A percentile compares a stretch with the other conserved stretches of the same genome.
Evolutionary conservation across 2,888 invertebrate genomes (phyloP).

Genomic region (Alviniconcha strummeri): DNA sequence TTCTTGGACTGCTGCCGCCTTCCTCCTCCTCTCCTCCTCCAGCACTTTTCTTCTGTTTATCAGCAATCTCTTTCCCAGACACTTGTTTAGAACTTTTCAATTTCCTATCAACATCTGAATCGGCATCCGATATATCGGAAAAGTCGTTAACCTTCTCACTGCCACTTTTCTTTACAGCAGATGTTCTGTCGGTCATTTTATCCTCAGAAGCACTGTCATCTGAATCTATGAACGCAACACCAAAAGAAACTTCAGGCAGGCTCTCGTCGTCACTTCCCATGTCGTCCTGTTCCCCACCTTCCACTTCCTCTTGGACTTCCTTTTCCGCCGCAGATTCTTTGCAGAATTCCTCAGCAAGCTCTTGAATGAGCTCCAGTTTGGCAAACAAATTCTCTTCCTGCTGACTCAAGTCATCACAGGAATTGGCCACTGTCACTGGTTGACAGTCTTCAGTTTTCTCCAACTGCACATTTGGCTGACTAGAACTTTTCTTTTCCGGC

Average conservation of each 20-base stretch:
- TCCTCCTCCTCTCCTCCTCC: slow-evolving; percentile 6
- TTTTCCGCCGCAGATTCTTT: slow-evolving; percentile 30
- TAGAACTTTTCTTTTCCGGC: too few species aligned
- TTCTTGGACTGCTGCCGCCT: not conserved
- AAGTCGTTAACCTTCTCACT: not conserved
- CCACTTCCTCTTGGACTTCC: not conserved
- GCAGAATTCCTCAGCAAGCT: slow-evolving; percentile 44
- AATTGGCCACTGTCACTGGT: too few species aligned
- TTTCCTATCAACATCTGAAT: not conserved
- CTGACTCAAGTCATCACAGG: slow-evolving; percentile 15
- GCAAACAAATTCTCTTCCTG: slow-evolving; percentile 43
- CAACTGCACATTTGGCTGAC: not conserved
- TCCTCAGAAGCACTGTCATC: not conserved
- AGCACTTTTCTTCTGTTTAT: not conserved
- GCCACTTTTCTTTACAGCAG: not conserved
- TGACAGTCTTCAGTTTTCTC: not conserved
- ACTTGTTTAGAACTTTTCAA: not conserved
- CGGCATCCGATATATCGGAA: slow-evolving; percentile 5
- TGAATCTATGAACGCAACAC: not conserved
- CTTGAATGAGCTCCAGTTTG: slow-evolving; percentile 44
- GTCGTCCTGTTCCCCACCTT: slow-evolving; percentile 5
- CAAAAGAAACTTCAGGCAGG: slow-evolving; percentile 21
- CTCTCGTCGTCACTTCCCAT: slow-evolving; percentile 28
- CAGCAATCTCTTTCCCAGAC: not conserved
- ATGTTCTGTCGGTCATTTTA: not conserved